These are phyloP conservation scores for Idaea aversata DNA, from an alignment of 2,888 invertebrate genomes.

Conservation along the genomic window DNA sequence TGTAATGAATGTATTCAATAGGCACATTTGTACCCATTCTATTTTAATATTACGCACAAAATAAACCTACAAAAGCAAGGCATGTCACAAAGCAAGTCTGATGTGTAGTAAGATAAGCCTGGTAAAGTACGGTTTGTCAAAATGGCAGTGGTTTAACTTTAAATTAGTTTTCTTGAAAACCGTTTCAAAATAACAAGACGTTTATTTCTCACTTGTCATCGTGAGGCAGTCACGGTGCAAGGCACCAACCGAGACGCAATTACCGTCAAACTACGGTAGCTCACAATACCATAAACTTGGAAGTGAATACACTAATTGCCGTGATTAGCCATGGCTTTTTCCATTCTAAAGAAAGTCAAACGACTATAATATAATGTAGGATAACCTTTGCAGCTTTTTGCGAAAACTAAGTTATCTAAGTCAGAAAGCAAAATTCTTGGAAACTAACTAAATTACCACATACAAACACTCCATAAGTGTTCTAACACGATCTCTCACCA, in stretches of 20 bases:
- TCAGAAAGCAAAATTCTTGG: neutral
- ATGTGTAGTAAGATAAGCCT: neutral
- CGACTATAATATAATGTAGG: neutral
- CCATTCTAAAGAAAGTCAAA: neutral
- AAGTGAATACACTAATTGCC: neutral
- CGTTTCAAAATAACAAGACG: neutral
- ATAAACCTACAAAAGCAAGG: no score
- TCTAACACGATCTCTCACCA: neutral
- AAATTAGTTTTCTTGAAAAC: neutral
- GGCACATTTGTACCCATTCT: no score
- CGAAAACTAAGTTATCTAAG: neutral
- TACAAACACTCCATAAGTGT: neutral
- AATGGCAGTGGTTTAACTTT: neutral
- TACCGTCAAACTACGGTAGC: slow-evolving; percentile 43
- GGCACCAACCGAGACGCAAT: slow-evolving; percentile 42
- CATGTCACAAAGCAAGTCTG: no score
- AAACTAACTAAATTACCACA: neutral
- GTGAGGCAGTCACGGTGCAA: slow-evolving; percentile 16
- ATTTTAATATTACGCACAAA: no score
- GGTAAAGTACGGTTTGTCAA: no score
- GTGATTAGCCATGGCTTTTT: neutral
- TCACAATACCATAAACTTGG: slow-evolving; percentile 12
- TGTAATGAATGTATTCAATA: neutral
- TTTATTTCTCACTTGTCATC: neutral
- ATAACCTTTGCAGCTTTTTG: neutral